Evolutionary conservation across 2,888 invertebrate species (phyloP).

Genomic region (Melolontha melolontha): DNA sequence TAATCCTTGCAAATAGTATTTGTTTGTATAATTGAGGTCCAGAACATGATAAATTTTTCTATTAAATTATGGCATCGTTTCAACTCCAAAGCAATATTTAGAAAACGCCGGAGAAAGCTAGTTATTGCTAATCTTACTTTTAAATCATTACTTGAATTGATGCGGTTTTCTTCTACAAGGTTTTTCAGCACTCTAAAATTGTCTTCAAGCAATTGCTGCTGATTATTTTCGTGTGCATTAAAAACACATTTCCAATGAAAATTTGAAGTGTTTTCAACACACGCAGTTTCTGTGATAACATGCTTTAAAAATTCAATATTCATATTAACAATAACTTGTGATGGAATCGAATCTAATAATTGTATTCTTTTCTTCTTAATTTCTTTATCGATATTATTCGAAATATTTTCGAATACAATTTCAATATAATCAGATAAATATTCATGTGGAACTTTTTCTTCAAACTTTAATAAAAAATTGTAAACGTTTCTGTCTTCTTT

Average conservation of each 20-base stretch:
- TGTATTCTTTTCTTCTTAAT: constrained; percentile 5
- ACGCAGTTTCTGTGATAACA: background rate
- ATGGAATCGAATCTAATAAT: constrained; percentile 17
- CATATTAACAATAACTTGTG: background rate
- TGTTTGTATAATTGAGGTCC: background rate
- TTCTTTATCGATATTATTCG: background rate
- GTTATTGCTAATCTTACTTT: background rate
- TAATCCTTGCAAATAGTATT: background rate
- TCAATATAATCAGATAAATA: constrained; percentile 14
- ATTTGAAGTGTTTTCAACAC: background rate
- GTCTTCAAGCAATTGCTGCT: constrained; percentile 2
- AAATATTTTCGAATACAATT: background rate
- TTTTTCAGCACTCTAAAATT: background rate
- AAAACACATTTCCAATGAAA: constrained; percentile 19
- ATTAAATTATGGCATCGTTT: background rate
- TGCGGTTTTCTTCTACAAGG: background rate
- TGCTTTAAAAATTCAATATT: constrained; percentile 5
- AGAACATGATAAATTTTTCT: background rate
- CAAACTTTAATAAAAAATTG: background rate
- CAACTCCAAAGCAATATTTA: background rate
- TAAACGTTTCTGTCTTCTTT: background rate
- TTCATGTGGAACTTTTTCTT: constrained; percentile 8
- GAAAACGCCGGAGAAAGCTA: background rate
- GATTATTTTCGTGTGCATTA: background rate
- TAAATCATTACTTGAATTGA: background rate